phyloP scores from a whole-genome alignment of 1,140 invertebrate genomes.

The Lanistes nyassanus region DNA sequence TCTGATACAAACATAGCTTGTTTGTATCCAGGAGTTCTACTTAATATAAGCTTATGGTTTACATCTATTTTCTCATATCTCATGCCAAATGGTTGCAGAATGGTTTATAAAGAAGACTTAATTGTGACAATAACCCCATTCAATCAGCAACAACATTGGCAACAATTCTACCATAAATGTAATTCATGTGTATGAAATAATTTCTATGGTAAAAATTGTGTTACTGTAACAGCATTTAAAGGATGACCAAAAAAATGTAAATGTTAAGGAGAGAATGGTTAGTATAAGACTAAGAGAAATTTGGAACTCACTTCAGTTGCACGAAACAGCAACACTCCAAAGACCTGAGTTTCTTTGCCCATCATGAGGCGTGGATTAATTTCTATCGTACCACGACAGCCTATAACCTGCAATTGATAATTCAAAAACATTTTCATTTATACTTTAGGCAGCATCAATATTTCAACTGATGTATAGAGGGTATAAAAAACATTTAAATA shows the following conservation, averaged over 20 bases:
- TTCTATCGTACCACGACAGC: constrained; percentile 68
- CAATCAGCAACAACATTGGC: background rate
- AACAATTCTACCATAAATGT: background rate
- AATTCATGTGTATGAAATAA: background rate
- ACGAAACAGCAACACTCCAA: constrained; percentile 66
- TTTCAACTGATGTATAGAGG: no score
- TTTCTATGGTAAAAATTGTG: background rate
- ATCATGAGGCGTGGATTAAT: constrained; percentile 71
- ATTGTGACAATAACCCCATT: background rate
- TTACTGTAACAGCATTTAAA: background rate
- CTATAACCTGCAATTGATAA: constrained; percentile 66
- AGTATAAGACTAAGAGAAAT: no score
- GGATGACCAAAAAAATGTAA: background rate
- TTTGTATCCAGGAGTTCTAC: no score
- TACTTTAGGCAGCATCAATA: no score
- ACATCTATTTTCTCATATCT: background rate
- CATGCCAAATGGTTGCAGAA: background rate
- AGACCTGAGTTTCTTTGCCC: constrained; percentile 68
- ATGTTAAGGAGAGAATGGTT: no score
- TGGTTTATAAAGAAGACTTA: background rate
- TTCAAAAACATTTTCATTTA: no score
- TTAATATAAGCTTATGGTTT: background rate
- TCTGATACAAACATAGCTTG: no score
- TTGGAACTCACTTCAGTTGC: constrained; percentile 60
- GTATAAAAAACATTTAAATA: no score